A percentile compares a stretch with the other conserved stretches of the same genome.
These are phyloP conservation scores for Ladona fulva DNA, from an alignment of 1,140 invertebrate genomes.

Conservation along the genomic window DNA sequence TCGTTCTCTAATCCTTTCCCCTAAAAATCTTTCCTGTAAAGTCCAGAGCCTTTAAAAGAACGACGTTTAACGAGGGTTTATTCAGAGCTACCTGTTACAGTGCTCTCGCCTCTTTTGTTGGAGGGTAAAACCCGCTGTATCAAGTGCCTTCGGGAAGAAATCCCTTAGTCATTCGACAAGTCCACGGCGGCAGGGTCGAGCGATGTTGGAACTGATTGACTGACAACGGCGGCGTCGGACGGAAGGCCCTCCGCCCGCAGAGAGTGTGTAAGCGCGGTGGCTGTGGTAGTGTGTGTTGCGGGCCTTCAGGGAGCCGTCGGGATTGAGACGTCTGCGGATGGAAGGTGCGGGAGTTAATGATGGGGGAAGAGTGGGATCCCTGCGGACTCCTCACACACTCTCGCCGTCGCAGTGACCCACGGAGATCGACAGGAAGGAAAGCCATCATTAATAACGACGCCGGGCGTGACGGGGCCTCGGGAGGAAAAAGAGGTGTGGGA, in stretches of 20 bases:
- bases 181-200: no score
- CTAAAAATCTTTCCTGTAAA: no score
- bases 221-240: neutral
- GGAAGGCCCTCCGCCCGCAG: neutral
- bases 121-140: no score
- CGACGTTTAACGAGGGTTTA: no score
- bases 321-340: neutral
- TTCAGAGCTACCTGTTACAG: no score
- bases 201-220: neutral
- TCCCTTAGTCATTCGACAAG: no score
- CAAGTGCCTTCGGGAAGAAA: no score
- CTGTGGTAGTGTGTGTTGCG: neutral
- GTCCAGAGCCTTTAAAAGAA: no score
- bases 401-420: neutral
- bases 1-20: no score
- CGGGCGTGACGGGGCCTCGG: neutral
- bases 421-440: slow-evolving; percentile 2
- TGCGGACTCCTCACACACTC: no score
- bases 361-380: neutral
- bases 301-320: neutral
- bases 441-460: neutral
- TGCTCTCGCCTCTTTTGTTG: no score
- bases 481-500: neutral
- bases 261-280: neutral
- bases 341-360: neutral